Percentiles rank a stretch among this genome's conserved stretches.
These are phyloP conservation scores for Argopecten irradians DNA, from an alignment of 1,140 invertebrate genomes.

Conservation along the genomic window DNA sequence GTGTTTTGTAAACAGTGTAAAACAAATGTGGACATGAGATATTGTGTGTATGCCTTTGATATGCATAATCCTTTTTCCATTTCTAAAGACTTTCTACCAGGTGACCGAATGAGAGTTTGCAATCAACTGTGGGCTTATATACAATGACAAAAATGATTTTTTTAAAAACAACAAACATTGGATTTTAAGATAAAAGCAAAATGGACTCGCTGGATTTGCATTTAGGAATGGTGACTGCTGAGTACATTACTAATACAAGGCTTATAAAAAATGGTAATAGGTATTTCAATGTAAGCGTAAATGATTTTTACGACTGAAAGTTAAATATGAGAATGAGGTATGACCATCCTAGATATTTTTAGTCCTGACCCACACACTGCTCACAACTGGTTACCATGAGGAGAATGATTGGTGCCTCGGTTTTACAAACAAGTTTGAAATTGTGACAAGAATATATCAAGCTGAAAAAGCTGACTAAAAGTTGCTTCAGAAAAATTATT, in stretches of 20 bases:
- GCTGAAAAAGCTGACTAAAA: too few relatives aligned
- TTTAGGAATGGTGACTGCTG: not conserved
- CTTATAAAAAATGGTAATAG: not conserved
- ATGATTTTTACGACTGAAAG: too few relatives aligned
- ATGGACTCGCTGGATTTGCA: slow-evolving; percentile 14
- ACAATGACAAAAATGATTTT: not conserved
- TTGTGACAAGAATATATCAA: too few relatives aligned
- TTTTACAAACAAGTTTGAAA: too few relatives aligned
- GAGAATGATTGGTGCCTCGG: too few relatives aligned
- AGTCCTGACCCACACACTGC: too few relatives aligned
- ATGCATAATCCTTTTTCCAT: slow-evolving; percentile 22
- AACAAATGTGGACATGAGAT: not conserved
- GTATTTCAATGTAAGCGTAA: not conserved
- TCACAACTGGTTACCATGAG: too few relatives aligned
- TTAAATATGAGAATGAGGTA: too few relatives aligned
- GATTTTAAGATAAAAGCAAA: not conserved
- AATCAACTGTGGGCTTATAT: not conserved
- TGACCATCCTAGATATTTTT: too few relatives aligned
- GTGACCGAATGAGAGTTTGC: not conserved
- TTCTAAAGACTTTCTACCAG: slow-evolving; percentile 11
- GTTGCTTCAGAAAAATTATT: too few relatives aligned
- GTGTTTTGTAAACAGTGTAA: not conserved
- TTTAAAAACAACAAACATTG: not conserved
- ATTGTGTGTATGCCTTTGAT: not conserved
- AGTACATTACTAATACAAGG: not conserved